Evolutionary conservation across 2,797 vertebrate species (phyloP), one percentile per base, ranked within the genome.

Genomic region (Alauda arvensis): DNA sequence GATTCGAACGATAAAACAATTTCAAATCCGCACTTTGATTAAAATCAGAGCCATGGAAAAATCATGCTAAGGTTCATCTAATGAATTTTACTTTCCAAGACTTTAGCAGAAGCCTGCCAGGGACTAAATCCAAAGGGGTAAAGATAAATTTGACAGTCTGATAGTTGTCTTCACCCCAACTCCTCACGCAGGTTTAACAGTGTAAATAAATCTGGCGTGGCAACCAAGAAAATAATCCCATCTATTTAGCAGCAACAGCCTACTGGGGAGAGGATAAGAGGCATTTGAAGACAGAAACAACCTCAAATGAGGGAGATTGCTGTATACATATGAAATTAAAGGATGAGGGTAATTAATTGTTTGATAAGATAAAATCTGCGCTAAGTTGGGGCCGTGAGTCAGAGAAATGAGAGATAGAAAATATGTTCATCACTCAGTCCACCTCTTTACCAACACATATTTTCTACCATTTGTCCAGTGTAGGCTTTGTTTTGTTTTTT

Each of bases 401-500:
- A 95, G 88, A 94, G 87, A 87, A 79, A 77, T 31, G 42, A 79
- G 89, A 85, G 85, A 48, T 1, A 88, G 84, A 89, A 93, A 95
- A 93, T 48, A 91, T 37, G 62, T 55, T 91, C 85, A 89, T 82
- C 94, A 68, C 87, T 83, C 85, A 71, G 80, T 94, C 90, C 90
- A 89, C 87, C 87, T 89, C 91, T 94, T 89, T 91, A 88, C 87
- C 85, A 90, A 89, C 85, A 87, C 93, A 53, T 52, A 57, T 91
- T 93, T 92, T 86, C 80, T 77, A 95, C 77, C 89, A 93, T 93
- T 93, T 89, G 95, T 92, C 94, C 92, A 82, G 91, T 90, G 94
- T 88, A 92, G 89, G 93, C 91, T 95, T 93, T 61, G 71, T 83
- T 90, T 95, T 93, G 90, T 60, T 91, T 92, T 89, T 78, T 29